Conservation (phyloP, 1,140 invertebrate genomes). For the Globodera ellingtonae region DNA sequence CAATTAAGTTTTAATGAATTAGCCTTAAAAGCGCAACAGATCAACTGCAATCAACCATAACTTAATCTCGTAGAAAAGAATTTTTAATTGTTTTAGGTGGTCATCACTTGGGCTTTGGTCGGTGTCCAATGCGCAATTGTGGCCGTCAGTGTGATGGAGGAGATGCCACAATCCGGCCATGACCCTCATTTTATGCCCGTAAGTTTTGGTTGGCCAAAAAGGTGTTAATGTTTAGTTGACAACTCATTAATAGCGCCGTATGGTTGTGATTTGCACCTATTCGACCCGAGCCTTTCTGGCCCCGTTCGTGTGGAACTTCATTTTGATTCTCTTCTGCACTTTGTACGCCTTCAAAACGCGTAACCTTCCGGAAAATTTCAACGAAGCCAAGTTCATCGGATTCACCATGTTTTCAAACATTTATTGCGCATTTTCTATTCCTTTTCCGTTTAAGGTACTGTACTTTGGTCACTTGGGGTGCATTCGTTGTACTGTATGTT, state of each 20-base stretch:
- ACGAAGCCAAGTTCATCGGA: constrained; percentile 81
- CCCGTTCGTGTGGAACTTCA: constrained; percentile 79
- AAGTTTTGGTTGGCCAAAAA: background rate
- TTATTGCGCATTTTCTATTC: background rate
- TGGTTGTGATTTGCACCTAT: constrained; percentile 55
- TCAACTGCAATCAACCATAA: too few species aligned
- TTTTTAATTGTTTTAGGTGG: constrained; percentile 52
- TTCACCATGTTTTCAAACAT: constrained; percentile 70
- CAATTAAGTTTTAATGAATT: too few species aligned
- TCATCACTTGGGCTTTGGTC: constrained; percentile 70
- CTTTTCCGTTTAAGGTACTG: constrained; percentile 74
- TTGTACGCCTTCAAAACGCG: constrained; percentile 82
- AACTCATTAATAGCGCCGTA: constrained; percentile 12
- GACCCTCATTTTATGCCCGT: constrained; percentile 52
- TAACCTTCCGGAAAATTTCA: constrained; percentile 85
- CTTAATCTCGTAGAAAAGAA: too few species aligned
- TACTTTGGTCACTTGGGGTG: constrained; percentile 83
- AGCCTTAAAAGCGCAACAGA: too few species aligned
- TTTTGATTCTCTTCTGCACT: constrained; percentile 79
- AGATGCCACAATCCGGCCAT: constrained; percentile 72
- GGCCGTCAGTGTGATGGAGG: constrained; percentile 73
- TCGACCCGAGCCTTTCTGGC: constrained; percentile 73
- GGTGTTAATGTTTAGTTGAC: background rate
- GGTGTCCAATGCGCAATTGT: constrained; percentile 76
- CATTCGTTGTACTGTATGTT: constrained; percentile 83